Percentiles rank a stretch among this genome's conserved stretches.
Evolutionary conservation across 2,888 invertebrate genomes (phyloP).

Genomic region (Hirudinaria manillensis): DNA sequence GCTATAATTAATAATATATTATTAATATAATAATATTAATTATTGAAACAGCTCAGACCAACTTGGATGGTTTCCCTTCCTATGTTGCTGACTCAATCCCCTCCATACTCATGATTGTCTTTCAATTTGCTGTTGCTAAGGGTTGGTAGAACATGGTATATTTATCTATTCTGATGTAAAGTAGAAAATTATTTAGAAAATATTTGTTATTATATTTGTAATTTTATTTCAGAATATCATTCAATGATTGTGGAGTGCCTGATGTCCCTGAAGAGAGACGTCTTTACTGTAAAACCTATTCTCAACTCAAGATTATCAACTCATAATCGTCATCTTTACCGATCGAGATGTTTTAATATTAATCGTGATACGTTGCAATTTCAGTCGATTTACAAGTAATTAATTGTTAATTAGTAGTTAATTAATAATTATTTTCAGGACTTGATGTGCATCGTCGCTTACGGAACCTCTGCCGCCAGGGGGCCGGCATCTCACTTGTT

Average conservation of each 20-base stretch:
- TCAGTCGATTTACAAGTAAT: not conserved
- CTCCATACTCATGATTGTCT: slow-evolving; percentile 91
- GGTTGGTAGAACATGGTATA: slow-evolving; percentile 62
- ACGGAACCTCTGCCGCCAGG: slow-evolving; percentile 85
- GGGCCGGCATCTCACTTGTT: slow-evolving; percentile 92
- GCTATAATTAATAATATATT: too few relatives aligned
- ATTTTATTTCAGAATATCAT: slow-evolving; percentile 69
- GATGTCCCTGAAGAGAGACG: slow-evolving; percentile 84
- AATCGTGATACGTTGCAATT: not conserved
- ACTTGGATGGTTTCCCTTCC: slow-evolving; percentile 35
- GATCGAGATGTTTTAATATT: not conserved
- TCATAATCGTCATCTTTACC: not conserved
- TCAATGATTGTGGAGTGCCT: slow-evolving; percentile 90
- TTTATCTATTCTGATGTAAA: not conserved
- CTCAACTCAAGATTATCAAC: not conserved
- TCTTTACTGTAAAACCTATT: slow-evolving; percentile 63
- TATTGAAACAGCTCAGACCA: too few relatives aligned
- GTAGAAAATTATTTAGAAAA: not conserved
- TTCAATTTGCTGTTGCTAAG: slow-evolving; percentile 88
- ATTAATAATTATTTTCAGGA: slow-evolving; percentile 58
- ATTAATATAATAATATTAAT: too few relatives aligned
- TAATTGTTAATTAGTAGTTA: not conserved
- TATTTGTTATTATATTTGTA: not conserved
- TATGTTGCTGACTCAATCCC: slow-evolving; percentile 59
- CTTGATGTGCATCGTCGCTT: slow-evolving; percentile 87